A percentile compares a stretch with the other conserved stretches of the same genome.
Conservation (phyloP, 35 echinoderm and acorn worm genomes). For the Acanthaster planci region DNA sequence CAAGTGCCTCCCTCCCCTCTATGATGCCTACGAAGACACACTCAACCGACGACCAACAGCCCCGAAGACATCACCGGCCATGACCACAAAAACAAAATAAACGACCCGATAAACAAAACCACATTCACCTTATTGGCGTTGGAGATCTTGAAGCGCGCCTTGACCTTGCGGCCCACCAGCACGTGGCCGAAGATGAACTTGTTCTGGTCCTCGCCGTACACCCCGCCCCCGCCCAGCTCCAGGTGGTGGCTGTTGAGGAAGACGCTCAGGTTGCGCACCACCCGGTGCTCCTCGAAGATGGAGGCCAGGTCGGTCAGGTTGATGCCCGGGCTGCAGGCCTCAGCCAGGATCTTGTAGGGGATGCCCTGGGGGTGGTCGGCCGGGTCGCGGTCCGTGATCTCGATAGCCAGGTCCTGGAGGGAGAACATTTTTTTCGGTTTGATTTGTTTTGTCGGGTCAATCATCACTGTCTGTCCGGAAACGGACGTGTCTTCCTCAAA, state of each 20-base stretch:
- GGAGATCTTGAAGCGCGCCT: constrained; percentile 95
- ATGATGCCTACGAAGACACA: too few relatives aligned
- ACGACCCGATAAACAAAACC: too few relatives aligned
- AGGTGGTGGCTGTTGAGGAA: constrained; percentile 97
- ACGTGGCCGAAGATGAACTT: constrained; percentile 97
- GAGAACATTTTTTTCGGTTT: not conserved
- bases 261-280: constrained; percentile 96
- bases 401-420: constrained; percentile 87
- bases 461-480: too few relatives aligned
- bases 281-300: constrained; percentile 98
- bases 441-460: too few relatives aligned
- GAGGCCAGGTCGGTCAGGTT: constrained; percentile 81
- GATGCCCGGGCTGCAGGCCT: constrained; percentile 93
- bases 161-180: constrained; percentile 85
- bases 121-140: constrained; percentile 96
- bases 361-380: constrained; percentile 93
- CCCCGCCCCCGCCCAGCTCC: constrained; percentile 92
- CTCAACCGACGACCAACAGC: too few relatives aligned
- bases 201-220: constrained; percentile 98
- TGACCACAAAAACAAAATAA: too few relatives aligned
- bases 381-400: constrained; percentile 95
- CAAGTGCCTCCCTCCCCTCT: too few relatives aligned
- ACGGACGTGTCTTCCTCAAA: too few relatives aligned
- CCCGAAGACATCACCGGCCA: too few relatives aligned
- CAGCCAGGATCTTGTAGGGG: constrained; percentile 98